A percentile compares a stretch with the other conserved stretches of the same genome.
phyloP scores from a whole-genome alignment of 2,113 vertebrate species.

The Deroptyus accipitrinus region DNA sequence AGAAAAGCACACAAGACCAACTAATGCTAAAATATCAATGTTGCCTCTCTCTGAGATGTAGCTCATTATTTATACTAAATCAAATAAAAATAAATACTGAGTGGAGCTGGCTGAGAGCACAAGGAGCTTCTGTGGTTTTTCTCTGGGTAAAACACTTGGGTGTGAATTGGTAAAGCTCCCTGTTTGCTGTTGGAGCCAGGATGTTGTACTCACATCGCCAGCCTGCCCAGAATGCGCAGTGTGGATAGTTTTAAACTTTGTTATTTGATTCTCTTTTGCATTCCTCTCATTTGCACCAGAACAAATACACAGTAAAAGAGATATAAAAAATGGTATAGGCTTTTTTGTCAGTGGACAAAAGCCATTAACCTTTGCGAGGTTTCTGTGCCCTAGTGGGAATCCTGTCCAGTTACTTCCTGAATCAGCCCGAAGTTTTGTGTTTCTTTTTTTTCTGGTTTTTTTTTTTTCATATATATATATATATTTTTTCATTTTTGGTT shows the following conservation, averaged over 20 bases:
- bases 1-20: not conserved
- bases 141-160: not conserved
- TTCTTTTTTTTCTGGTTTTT: not conserved
- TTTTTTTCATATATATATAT: no score
- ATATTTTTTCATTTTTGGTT: not conserved
- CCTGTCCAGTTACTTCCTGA: not conserved
- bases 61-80: not conserved
- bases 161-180: not conserved
- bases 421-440: not conserved
- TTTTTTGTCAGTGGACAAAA: not conserved
- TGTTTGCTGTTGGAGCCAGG: not conserved
- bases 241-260: not conserved
- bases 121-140: not conserved
- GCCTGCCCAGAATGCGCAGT: not conserved
- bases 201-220: not conserved
- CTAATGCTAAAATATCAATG: not conserved
- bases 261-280: not conserved
- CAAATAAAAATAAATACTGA: not conserved
- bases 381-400: not conserved
- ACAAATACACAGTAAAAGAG: not conserved
- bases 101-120: rapidly evolving
- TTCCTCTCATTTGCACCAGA: not conserved
- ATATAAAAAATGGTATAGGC: not conserved
- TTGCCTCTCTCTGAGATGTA: not conserved
- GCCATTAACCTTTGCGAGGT: not conserved